Base-by-base conservation (phyloP, 2,113 vertebrate species). In the Colinus virginianus region DNA sequence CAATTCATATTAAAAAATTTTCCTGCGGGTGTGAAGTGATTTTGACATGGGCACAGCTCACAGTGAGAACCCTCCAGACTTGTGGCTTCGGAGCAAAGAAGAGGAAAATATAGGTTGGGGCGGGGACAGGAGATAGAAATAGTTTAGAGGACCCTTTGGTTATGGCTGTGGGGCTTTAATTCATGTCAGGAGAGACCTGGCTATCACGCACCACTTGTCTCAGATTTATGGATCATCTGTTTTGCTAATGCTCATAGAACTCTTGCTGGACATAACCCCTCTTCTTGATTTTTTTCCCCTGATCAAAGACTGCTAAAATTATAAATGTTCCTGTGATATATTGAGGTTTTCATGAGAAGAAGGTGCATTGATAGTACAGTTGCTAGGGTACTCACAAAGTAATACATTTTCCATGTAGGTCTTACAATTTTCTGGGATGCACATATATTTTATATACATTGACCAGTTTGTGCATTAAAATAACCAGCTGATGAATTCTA, bases 21-120 rank as follows among this genome's bases (percentile, higher is more conserved):
- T 91, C 84, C 70, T 96, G 96, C 64, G 95, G 93, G 96, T 98
- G 97, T 53, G 77, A 95, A 96, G 91, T 97, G 97, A 98, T 97
- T 97, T 97, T 96, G 97, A 97, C 90, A 88, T 72, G 28, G 45
- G 70, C 58, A 58, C 46, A 92, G 94, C 89, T 78, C 75, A 38
- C 45, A 43, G 32, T 67, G 89, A 92, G 91, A 88, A 26, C 43
- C 78, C 96, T 97, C 93, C 88, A 96, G 95, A 66, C 66, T 87
- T 78, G 84, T 4, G 96, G 93, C 84, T 94, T 95, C 76, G 13
- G 76, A 53, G 81, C 14, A 11, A 67, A 75, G 61, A 40, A 19
- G 46, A 36, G 26, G 84, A 42, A 67, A 87, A 88, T 79, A 81
- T 77, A 70, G 77, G 53, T 77, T 25, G 66, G 84, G 84, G 49